Evolutionary conservation across 1,140 invertebrate genomes (phyloP), one percentile per base, ranked within the genome.

Genomic region (Pogonomyrmex barbatus): DNA sequence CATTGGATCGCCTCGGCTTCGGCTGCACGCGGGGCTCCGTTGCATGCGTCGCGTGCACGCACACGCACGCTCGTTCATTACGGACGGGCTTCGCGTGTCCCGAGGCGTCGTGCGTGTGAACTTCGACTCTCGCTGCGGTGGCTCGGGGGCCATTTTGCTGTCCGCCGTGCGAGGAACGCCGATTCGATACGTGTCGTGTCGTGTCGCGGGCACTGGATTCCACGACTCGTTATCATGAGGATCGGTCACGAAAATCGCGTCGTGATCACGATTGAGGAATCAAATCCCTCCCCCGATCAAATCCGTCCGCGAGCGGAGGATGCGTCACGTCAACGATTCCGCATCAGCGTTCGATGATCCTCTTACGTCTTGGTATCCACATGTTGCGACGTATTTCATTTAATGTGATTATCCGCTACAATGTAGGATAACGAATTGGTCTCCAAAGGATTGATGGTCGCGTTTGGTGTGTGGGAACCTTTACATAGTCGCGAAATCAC

Each of bases 101-200:
- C 65, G 81, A 86, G 87, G 88, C 91, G 82, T 86, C 89, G 87
- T 88, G 88, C 85, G 88, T 87, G 88, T 56, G 71, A 90, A 78
- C 89, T 88, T 90, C 83, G 63, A 65, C 52, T 79, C 77, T 68
- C 77, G 47, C 17, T n/a, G n/a, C 88, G 77, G 56, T 70, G 36
- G 87, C 56, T 83, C 84, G 89, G 93, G 90, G 92, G 92, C 93
- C 93, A 94, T 94, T 93, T 94, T 94, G 92, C 92, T 93, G 91
- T 90, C 87, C 89, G 86, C 47, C 81, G 78, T 42, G 86, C 85
- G 73, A 86, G 85, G 54, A 90, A 90, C 85, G 90, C 87, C 84
- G 87, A 87, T 76, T 79, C 87, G 84, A 89, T 89, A 79, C 85
- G 73, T 87, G 88, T 89, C 75, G 65, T 52, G 85, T 89, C 79